Evolutionary conservation across 2,113 vertebrate genomes (phyloP), one percentile per base, ranked within the genome.

Genomic region (Neomonachus schauinslandi): DNA sequence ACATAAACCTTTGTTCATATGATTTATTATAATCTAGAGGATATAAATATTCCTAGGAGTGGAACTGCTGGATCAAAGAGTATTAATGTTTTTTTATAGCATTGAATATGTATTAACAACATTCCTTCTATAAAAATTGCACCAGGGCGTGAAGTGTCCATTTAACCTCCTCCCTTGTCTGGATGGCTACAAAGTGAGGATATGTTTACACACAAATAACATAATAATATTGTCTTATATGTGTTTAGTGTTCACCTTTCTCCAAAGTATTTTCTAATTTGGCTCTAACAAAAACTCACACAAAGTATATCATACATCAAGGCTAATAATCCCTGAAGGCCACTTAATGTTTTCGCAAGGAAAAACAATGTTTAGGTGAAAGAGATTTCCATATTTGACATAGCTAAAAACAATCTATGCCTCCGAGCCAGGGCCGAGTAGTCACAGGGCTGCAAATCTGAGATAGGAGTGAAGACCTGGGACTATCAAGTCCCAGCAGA

Each of bases 11-110:
- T 74, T 91, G 89, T 71, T 97, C n/a, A 67, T 76, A 8, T 67
- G 31, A 97, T 93, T 90, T 97, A 93, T 91, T 93, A 57, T 61
- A 65, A 86, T 61, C 71, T 94, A 89, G 89, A 95, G 80, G 18
- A 51, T 87, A 81, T 76, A 31, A 94, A 69, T 82, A 96, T 95
- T 98, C 42, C 67, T 80, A 93, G 61, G 65, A 77, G 11, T 74
- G 7, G 59, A 91, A 82, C 39, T 93, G 65, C 81, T 91, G 67
- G 59, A 92, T 95, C 67, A 84, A 71, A 93, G 49, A 82, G 28
- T 36, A 39, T 77, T 77, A 87, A 79, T 92, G 51, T n/a, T 88
- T 94, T 96, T 92, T 89, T 67, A 94, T 49, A 89, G 21, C 31
- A 67, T 26, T 55, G 59, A 89, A 91, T 94, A 36, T 49, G 0